Evolutionary conservation across 2,888 invertebrate species (phyloP).

Genomic region (Drosophila rellima): DNA sequence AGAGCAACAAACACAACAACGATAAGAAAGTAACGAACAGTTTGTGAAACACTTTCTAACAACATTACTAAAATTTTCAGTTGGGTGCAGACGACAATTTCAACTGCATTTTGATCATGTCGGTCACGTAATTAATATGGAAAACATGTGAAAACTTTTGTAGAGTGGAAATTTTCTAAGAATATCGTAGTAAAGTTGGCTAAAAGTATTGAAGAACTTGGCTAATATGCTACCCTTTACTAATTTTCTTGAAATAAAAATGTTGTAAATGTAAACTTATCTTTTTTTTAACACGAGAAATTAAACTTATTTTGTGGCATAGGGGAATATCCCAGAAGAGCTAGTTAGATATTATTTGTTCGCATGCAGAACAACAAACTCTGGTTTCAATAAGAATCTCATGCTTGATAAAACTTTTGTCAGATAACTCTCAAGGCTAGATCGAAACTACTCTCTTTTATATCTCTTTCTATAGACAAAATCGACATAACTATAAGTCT

Average conservation of each 20-base stretch:
- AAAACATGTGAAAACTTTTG: constrained; percentile 46
- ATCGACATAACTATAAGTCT: not conserved
- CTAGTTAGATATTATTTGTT: not conserved
- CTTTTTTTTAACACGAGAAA: too few relatives aligned
- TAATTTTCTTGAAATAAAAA: not conserved
- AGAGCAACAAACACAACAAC: constrained; percentile 14
- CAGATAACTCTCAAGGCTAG: not conserved
- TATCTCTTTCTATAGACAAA: not conserved
- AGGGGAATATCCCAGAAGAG: too few relatives aligned
- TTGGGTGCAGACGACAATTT: constrained; percentile 9
- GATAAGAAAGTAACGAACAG: constrained; percentile 55
- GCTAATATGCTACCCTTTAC: not conserved
- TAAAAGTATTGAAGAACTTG: not conserved
- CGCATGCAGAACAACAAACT: not conserved
- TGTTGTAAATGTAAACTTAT: not conserved
- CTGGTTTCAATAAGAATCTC: not conserved
- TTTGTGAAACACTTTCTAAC: constrained; percentile 53
- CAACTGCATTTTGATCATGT: constrained; percentile 34
- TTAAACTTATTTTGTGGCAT: too few relatives aligned
- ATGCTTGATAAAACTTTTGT: not conserved
- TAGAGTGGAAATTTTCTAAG: not conserved
- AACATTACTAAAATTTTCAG: constrained; percentile 17
- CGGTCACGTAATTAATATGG: constrained; percentile 62
- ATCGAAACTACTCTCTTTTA: too few relatives aligned
- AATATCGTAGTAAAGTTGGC: not conserved